Conservation (phyloP, 1,140 invertebrate genomes). For the Bombyx mandarina region DNA sequence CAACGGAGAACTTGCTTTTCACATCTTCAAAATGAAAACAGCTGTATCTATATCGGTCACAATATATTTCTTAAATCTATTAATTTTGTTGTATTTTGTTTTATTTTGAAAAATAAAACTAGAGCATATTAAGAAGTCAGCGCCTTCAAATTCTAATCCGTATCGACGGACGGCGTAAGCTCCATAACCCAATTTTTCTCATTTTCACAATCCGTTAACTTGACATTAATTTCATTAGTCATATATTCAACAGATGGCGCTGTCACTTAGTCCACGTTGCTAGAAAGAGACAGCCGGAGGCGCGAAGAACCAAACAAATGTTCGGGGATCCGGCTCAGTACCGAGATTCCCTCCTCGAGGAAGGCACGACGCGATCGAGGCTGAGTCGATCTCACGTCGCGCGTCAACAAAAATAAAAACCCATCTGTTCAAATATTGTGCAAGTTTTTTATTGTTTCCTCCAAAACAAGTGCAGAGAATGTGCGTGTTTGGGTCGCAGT, state of each 20-base stretch:
- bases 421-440: constrained; percentile 65
- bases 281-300: constrained; percentile 38
- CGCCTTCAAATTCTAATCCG: no score
- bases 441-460: constrained; percentile 51
- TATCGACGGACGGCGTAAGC: neutral
- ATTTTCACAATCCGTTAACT: neutral
- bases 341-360: constrained; percentile 39
- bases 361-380: constrained; percentile 15
- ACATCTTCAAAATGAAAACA: no score
- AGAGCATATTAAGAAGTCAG: no score
- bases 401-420: constrained; percentile 59
- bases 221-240: neutral
- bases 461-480: constrained; percentile 32
- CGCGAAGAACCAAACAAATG: constrained; percentile 32
- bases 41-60: no score
- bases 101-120: no score
- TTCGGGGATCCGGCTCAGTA: constrained; percentile 37
- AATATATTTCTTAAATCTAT: no score
- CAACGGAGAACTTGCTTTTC: no score
- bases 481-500: constrained; percentile 29
- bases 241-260: constrained; percentile 30
- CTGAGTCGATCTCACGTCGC: constrained; percentile 26
- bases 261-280: constrained; percentile 13
- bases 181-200: neutral
- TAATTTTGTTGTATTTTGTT: no score